These are phyloP conservation scores for Meandrina meandrites DNA, from an alignment of 92 coral and sea anemone genomes.

Conservation along the genomic window DNA sequence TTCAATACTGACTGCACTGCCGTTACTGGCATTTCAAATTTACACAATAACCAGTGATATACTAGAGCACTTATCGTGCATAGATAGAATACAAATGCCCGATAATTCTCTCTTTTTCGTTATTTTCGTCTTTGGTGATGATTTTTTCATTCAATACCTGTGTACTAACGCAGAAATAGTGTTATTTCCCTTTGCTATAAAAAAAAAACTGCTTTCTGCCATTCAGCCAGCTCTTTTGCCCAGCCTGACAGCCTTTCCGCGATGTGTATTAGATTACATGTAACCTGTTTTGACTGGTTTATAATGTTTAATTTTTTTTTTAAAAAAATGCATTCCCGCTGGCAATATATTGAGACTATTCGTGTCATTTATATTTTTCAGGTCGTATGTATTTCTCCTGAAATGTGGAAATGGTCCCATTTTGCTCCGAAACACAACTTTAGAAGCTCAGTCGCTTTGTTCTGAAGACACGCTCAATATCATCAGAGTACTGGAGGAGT, in stretches of 20 bases:
- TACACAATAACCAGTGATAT: too few relatives aligned
- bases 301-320: background rate
- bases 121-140: too few relatives aligned
- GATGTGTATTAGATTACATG: background rate
- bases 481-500: slow-evolving; percentile 82
- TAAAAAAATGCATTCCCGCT: background rate
- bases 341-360: background rate
- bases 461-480: slow-evolving; percentile 78
- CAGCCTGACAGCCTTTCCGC: background rate
- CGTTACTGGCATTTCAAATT: too few relatives aligned
- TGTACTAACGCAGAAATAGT: too few relatives aligned
- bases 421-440: slow-evolving; percentile 81
- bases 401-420: slow-evolving; percentile 90
- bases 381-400: slow-evolving; percentile 87
- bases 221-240: background rate
- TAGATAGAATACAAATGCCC: too few relatives aligned
- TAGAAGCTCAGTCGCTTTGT: slow-evolving; percentile 70
- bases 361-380: slow-evolving; percentile 26
- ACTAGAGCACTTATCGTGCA: too few relatives aligned
- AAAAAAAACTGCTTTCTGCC: background rate
- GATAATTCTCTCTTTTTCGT: too few relatives aligned
- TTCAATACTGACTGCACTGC: too few relatives aligned
- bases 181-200: background rate
- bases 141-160: too few relatives aligned
- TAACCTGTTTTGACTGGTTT: background rate